These are phyloP conservation scores for Ceratosolen solmsi DNA, from an alignment of 1,140 invertebrate genomes.

Conservation along the genomic window DNA sequence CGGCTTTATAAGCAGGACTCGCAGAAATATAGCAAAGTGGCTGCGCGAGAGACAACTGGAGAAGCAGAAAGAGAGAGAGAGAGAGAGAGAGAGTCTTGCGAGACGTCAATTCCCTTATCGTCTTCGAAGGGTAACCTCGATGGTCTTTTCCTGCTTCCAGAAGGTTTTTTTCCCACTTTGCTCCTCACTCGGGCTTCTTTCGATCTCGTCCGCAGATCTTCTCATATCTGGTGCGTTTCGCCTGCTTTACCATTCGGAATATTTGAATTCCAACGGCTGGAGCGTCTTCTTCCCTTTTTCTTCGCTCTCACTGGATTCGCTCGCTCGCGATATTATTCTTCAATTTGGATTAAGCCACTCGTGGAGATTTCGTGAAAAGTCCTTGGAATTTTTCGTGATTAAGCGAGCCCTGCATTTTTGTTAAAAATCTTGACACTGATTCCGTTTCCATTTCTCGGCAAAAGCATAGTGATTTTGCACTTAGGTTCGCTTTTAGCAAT, in stretches of 20 bases:
- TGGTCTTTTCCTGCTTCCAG: not conserved
- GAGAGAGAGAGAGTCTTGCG: not conserved
- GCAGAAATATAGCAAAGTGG: not conserved
- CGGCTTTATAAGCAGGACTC: not conserved
- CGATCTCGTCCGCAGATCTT: constrained; percentile 8
- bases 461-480: not conserved
- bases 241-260: constrained; percentile 38
- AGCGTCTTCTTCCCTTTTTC: not conserved
- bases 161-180: not conserved
- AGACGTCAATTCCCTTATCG: constrained; percentile 10
- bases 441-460: not conserved
- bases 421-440: not conserved
- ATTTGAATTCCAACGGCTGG: constrained; percentile 40
- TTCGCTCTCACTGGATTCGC: not conserved
- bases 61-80: not conserved
- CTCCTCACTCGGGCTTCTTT: not conserved
- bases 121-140: not conserved
- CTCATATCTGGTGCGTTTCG: constrained; percentile 15
- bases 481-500: not conserved
- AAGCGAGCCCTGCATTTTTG: not conserved
- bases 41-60: too few relatives aligned
- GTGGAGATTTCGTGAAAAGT: not conserved
- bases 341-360: constrained; percentile 47
- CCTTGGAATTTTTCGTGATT: constrained; percentile 9
- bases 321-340: constrained; percentile 47